phyloP scores from a whole-genome alignment of 1,140 invertebrate genomes.

The Solenopsis fugax region DNA sequence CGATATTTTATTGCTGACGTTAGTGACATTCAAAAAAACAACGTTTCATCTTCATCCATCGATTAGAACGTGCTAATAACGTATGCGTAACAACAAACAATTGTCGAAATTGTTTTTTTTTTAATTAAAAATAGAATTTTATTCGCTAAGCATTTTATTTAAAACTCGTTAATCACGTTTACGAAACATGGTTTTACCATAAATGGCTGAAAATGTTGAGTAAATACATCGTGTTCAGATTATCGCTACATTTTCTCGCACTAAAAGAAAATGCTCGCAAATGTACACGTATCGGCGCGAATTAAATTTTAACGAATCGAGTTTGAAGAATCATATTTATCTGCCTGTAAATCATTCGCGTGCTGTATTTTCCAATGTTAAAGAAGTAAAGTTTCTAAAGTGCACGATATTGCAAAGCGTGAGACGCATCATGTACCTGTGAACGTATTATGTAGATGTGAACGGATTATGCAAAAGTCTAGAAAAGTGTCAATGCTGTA shows the following conservation, averaged over 20 bases:
- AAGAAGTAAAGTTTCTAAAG: not conserved
- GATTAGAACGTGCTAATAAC: not conserved
- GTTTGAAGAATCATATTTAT: constrained; percentile 4
- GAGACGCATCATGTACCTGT: not conserved
- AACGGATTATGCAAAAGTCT: constrained; percentile 16
- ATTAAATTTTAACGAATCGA: constrained; percentile 1
- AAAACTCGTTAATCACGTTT: not conserved
- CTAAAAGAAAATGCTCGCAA: not conserved
- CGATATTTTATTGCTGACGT: constrained; percentile 36
- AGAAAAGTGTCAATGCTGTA: constrained; percentile 60
- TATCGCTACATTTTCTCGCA: not conserved
- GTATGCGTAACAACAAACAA: not conserved
- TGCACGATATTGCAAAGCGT: not conserved
- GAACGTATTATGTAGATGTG: not conserved
- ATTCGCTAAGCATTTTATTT: not conserved
- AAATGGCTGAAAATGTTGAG: not conserved
- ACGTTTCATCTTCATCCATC: not conserved
- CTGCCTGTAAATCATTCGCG: not conserved
- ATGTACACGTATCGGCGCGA: not conserved
- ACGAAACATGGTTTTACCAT: not conserved
- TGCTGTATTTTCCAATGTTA: constrained; percentile 35
- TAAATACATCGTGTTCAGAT: not conserved
- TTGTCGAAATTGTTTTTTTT: not conserved
- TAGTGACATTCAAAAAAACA: not conserved
- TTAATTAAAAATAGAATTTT: not conserved